These are phyloP conservation scores for Coleophora deauratella DNA, from an alignment of 2,888 invertebrate species.

Conservation along the genomic window DNA sequence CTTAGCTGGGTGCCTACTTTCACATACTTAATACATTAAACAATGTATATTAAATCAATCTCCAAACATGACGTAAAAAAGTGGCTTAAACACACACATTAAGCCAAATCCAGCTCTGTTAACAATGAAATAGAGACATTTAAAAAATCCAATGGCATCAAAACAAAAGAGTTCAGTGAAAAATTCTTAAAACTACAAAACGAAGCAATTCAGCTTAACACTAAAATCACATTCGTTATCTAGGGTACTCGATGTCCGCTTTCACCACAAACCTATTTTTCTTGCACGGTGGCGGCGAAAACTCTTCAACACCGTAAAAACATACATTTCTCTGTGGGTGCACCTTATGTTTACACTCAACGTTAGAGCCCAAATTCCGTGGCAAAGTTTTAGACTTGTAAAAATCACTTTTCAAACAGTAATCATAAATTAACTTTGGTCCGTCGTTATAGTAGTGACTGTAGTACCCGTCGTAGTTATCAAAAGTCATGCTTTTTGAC, in stretches of 20 bases:
- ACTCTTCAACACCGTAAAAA: slow-evolving; percentile 44
- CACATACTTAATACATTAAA: too few relatives aligned
- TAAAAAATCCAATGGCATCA: too few relatives aligned
- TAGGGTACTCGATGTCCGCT: slow-evolving; percentile 54
- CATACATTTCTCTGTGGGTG: slow-evolving; percentile 48
- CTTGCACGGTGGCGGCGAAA: slow-evolving; percentile 22
- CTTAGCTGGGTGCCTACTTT: too few relatives aligned
- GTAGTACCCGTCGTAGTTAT: slow-evolving; percentile 53
- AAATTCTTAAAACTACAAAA: background rate
- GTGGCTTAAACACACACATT: too few relatives aligned
- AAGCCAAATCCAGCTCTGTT: too few relatives aligned
- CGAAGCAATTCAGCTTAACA: background rate
- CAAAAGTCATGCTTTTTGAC: slow-evolving; percentile 48
- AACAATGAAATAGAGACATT: too few relatives aligned
- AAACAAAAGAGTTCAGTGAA: too few relatives aligned
- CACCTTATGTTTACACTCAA: slow-evolving; percentile 39
- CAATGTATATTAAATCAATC: too few relatives aligned
- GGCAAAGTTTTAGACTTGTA: slow-evolving; percentile 54
- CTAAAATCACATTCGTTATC: slow-evolving; percentile 35
- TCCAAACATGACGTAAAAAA: too few relatives aligned
- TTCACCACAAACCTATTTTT: slow-evolving; percentile 44
- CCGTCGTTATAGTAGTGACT: slow-evolving; percentile 56
- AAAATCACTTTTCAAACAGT: slow-evolving; percentile 61
- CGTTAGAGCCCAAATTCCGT: slow-evolving; percentile 49
- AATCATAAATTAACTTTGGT: slow-evolving; percentile 53